A percentile compares a stretch with the other conserved stretches of the same genome.
Conservation (phyloP, 2,888 invertebrate genomes). For the Hirtodrosophila confusa region DNA sequence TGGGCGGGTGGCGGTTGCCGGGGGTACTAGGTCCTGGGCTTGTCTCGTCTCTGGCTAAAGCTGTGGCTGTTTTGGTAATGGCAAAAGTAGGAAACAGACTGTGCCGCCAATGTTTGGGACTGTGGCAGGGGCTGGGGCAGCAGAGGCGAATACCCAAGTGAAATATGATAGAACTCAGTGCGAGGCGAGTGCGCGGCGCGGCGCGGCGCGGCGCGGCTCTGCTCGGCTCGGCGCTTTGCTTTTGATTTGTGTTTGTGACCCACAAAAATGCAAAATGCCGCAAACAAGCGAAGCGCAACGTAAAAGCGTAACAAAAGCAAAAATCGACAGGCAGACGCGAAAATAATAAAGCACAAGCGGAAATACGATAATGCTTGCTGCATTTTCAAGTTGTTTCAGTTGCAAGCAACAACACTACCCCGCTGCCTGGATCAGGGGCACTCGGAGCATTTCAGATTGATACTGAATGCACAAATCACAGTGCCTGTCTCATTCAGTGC, state of each 20-base stretch:
- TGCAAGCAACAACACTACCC: no score
- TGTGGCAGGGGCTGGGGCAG: constrained; percentile 15
- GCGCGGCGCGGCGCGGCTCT: background rate
- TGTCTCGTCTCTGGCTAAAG: constrained; percentile 13
- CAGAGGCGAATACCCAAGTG: constrained; percentile 64
- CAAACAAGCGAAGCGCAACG: constrained; percentile 57
- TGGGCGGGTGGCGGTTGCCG: no score
- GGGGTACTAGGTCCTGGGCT: background rate
- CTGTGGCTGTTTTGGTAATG: constrained; percentile 49
- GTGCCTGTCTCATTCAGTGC: background rate
- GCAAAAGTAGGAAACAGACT: constrained; percentile 38
- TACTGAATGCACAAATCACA: constrained; percentile 42
- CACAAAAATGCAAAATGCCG: constrained; percentile 70
- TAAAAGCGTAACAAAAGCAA: constrained; percentile 50
- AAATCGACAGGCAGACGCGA: constrained; percentile 50
- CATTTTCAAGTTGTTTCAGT: constrained; percentile 31
- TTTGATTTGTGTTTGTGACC: constrained; percentile 76
- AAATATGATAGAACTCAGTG: constrained; percentile 72
- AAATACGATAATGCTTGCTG: constrained; percentile 58
- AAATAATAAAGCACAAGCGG: constrained; percentile 57
- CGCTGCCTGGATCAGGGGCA: background rate
- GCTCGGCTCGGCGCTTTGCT: constrained; percentile 61
- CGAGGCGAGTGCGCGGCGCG: constrained; percentile 10
- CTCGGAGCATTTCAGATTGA: constrained; percentile 35
- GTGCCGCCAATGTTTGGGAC: constrained; percentile 17